phyloP scores from a whole-genome alignment of 2,888 invertebrate species.

The Philereme vetulata region DNA sequence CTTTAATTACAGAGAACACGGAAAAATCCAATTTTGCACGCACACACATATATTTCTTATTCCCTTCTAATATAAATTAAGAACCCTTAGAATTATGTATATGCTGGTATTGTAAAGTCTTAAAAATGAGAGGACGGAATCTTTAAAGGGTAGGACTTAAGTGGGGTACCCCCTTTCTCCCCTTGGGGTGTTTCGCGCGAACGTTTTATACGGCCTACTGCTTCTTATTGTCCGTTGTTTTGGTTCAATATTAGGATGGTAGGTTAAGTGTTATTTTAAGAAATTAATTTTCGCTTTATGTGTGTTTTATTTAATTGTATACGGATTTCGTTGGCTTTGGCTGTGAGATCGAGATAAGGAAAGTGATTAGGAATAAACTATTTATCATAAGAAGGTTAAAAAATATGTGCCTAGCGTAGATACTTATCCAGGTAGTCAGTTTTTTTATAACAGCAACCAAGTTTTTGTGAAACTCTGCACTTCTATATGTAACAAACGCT shows the following conservation, averaged over 20 bases:
- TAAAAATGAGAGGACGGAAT: slow-evolving; percentile 83
- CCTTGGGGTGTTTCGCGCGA: slow-evolving; percentile 63
- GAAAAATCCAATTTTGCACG: slow-evolving; percentile 77
- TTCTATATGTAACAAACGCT: no score
- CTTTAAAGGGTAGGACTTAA: slow-evolving; percentile 83
- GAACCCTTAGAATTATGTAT: slow-evolving; percentile 64
- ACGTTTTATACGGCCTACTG: slow-evolving; percentile 77
- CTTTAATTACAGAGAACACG: slow-evolving; percentile 77
- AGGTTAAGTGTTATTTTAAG: slow-evolving; percentile 71
- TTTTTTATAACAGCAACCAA: no score
- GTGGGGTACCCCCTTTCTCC: slow-evolving; percentile 63
- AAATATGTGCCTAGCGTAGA: no score
- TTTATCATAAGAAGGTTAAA: background rate
- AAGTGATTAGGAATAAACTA: slow-evolving; percentile 1
- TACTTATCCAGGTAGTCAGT: no score
- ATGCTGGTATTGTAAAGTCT: slow-evolving; percentile 82
- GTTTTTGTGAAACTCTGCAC: no score
- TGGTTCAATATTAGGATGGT: slow-evolving; percentile 78
- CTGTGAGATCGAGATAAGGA: slow-evolving; percentile 13
- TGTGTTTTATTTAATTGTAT: slow-evolving; percentile 36
- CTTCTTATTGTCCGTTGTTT: slow-evolving; percentile 77
- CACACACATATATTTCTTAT: slow-evolving; percentile 44
- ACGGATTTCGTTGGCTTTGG: slow-evolving; percentile 22
- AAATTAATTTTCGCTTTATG: slow-evolving; percentile 51
- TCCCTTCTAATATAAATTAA: slow-evolving; percentile 67